Percentiles rank a stretch among this genome's conserved stretches.
Evolutionary conservation across 2,113 vertebrate species (phyloP).

Genomic region (Carettochelys insculpta): DNA sequence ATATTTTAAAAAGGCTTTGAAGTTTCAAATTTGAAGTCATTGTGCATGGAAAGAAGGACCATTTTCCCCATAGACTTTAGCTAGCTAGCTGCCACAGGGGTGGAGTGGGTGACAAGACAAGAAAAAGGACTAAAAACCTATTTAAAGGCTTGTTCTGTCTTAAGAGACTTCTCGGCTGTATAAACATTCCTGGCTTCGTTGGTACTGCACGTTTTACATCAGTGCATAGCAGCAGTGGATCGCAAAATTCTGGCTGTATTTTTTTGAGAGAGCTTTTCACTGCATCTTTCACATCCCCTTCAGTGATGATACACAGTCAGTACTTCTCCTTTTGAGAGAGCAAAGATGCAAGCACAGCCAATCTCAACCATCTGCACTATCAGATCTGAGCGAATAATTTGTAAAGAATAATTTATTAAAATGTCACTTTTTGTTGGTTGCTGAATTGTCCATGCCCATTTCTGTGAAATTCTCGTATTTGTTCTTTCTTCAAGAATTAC

Average conservation of each 20-base stretch:
- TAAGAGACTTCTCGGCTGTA: slow-evolving; percentile 4
- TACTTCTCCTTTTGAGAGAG: neutral
- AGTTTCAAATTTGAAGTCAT: slow-evolving; percentile 37
- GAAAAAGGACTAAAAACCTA: neutral
- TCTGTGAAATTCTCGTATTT: neutral
- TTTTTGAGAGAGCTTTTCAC: neutral
- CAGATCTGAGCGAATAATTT: slow-evolving; percentile 10
- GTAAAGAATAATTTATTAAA: slow-evolving; percentile 8
- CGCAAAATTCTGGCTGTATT: slow-evolving; percentile 5
- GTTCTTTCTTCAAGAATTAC: neutral
- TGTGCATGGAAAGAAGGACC: neutral
- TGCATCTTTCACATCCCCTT: neutral
- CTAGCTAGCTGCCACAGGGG: slow-evolving; percentile 1
- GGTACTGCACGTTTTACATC: neutral
- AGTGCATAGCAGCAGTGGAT: neutral
- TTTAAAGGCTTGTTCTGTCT: neutral
- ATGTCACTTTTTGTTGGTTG: neutral
- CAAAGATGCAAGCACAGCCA: slow-evolving; percentile 5
- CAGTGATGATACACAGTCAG: neutral
- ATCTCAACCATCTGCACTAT: neutral
- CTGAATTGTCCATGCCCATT: neutral
- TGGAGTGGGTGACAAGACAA: slow-evolving; percentile 18
- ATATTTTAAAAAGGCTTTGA: slow-evolving; percentile 26
- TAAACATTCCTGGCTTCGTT: slow-evolving; percentile 5
- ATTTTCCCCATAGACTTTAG: slow-evolving; percentile 6